Conservation (phyloP, 2,797 vertebrate species). For the Cryptoprocta ferox region DNA sequence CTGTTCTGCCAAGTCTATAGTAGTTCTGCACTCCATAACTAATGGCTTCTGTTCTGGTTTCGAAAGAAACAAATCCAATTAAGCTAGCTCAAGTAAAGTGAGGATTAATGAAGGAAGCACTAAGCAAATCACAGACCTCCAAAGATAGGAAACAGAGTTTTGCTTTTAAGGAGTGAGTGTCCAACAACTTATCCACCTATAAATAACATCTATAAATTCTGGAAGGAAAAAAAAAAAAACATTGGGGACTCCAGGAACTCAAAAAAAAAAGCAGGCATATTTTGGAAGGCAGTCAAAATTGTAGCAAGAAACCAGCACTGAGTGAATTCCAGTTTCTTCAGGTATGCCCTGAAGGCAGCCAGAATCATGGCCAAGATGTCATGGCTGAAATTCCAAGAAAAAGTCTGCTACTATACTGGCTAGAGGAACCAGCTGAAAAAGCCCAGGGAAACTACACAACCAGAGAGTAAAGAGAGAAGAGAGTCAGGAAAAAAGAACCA, state of each 20-base stretch:
- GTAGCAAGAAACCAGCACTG: not conserved
- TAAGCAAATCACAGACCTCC: slow-evolving; percentile 45
- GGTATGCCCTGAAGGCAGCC: not conserved
- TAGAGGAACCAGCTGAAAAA: not conserved
- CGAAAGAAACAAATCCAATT: slow-evolving; percentile 53
- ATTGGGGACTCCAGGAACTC: not conserved
- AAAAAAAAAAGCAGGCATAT: slow-evolving; percentile 21
- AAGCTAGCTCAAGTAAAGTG: slow-evolving; percentile 40
- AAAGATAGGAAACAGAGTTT: slow-evolving; percentile 30
- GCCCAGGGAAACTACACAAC: slow-evolving; percentile 9
- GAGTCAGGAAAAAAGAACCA: not conserved
- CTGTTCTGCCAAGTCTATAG: slow-evolving; percentile 12
- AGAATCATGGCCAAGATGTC: not conserved
- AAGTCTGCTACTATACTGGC: slow-evolving; percentile 28
- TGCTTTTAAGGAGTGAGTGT: not conserved
- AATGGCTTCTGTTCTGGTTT: slow-evolving; percentile 28
- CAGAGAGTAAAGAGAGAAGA: not conserved
- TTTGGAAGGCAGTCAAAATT: slow-evolving; percentile 34
- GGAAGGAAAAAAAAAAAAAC: not conserved
- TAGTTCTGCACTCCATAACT: not conserved
- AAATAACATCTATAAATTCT: slow-evolving; percentile 30
- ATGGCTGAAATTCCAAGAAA: slow-evolving; percentile 52
- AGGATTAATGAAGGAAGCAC: slow-evolving; percentile 11
- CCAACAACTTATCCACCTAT: not conserved
- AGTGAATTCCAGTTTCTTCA: not conserved